Conservation (phyloP, 2,888 invertebrate species). For the Sussaba pulchella region DNA sequence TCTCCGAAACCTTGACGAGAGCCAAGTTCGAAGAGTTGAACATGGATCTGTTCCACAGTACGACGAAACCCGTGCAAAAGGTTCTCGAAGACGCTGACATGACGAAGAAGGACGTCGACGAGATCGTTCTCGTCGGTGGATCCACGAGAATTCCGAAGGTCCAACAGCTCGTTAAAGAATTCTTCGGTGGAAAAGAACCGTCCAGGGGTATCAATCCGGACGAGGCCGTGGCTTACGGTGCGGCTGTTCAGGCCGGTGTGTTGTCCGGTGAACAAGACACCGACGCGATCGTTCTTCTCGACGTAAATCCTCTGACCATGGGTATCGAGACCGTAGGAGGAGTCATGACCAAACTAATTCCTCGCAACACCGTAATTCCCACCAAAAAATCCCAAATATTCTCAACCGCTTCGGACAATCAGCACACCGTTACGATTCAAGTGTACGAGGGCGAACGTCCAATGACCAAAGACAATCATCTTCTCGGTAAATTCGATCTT, state of each 20-base stretch:
- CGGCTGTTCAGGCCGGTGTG: constrained; percentile 99
- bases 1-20: constrained; percentile 98
- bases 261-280: constrained; percentile 99
- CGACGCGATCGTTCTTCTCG: constrained; percentile 97
- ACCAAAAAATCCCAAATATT: constrained; percentile 99
- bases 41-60: constrained; percentile 89
- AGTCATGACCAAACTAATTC: constrained; percentile 99
- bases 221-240: constrained; percentile 99
- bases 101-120: constrained; percentile 99
- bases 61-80: constrained; percentile 90
- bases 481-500: constrained; percentile 98
- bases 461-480: constrained; percentile 99
- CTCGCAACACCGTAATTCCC: constrained; percentile 99
- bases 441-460: constrained; percentile 99
- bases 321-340: constrained; percentile 99
- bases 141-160: constrained; percentile 99
- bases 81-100: constrained; percentile 99
- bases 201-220: constrained; percentile 99
- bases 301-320: constrained; percentile 99
- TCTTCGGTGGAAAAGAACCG: constrained; percentile 99
- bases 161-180: constrained; percentile 96
- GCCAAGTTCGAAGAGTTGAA: constrained; percentile 99
- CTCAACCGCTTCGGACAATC: constrained; percentile 99
- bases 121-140: constrained; percentile 99
- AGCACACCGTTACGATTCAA: constrained; percentile 98